Evolutionary conservation across 1,140 invertebrate species (phyloP), one percentile per base, ranked within the genome.

Genomic region (Drosophila ercepeae): DNA sequence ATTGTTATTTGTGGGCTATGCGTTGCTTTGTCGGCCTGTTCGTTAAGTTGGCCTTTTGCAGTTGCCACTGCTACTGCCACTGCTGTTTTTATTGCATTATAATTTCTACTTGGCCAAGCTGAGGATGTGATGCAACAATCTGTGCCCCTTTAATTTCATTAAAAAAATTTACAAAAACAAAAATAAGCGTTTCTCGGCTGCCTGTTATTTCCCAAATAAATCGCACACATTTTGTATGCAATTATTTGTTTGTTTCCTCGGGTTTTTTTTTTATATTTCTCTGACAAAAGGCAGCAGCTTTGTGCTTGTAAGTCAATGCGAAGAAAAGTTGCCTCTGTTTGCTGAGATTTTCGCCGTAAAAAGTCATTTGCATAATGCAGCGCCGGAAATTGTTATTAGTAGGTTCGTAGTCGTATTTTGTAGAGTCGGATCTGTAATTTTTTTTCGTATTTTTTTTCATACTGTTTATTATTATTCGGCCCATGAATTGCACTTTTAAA

Each of bases 361-460:
- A 83, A 83, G 75, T 83, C 75, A 83, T 86, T 86, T 83, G 76
- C 79, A 83, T 83, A 86, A 83, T 83, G 71, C 78, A 83, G 69
- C 71, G 76, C 79, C 79, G 79, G 79, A 83, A 83, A 83, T 83
- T 86, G 81, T 83, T 83, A 83, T 83, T 83, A 83, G 79, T 83
- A 83, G 64, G 69, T 74, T 59, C 57, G 59, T 51, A 64, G 65
- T 61, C 32, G 50, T 42, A 50, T 32, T 34, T 41, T 8, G 39
- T 57, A 67, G 29, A 67, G 29, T 32, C 9, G 29, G 29, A 32
- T 75, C 53, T 61, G 50, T 70, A 4, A 50, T 34, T 29, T 53
- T 60, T 6, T 68, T 32, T 55, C 65, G 54, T 49, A 49, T 54
- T 54, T 34, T 49, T 50, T 36, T 61, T 59, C 49, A 27, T 51